Evolutionary conservation across 2,113 vertebrate species (phyloP).

Genomic region (Daphoenositta chrysoptera): DNA sequence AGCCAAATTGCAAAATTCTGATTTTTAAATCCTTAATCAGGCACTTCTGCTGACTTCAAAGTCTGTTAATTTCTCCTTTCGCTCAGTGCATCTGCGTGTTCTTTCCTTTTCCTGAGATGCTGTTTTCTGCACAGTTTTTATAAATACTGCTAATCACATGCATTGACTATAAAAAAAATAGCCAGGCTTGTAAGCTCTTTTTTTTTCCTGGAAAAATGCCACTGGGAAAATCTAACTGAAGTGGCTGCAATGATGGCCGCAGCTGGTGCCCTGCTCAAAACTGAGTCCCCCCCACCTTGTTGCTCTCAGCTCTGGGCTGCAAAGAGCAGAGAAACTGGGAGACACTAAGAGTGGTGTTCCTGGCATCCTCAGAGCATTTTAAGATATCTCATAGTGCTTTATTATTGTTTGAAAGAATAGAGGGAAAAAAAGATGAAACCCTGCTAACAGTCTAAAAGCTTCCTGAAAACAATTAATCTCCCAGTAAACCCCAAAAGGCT

Average conservation of each 20-base stretch:
- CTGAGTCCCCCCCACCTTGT: not conserved
- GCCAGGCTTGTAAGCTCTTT: not conserved
- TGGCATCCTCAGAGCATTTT: not conserved
- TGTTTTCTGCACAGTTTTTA: conserved; percentile 42
- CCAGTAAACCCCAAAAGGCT: not conserved
- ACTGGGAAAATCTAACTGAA: conserved; percentile 19
- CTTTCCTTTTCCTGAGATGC: conserved; percentile 51
- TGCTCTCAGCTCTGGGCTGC: not conserved
- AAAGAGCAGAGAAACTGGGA: not conserved
- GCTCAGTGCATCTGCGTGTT: conserved; percentile 34
- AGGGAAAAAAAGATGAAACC: not conserved
- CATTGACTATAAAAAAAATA: conserved; percentile 37
- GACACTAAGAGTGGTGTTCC: not conserved
- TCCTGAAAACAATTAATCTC: conserved; percentile 25
- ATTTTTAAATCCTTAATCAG: conserved; percentile 35
- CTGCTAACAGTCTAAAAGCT: not conserved
- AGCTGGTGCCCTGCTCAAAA: conserved; percentile 19
- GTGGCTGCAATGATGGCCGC: not conserved
- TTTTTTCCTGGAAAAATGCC: conserved; percentile 29
- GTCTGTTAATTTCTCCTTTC: conserved; percentile 46
- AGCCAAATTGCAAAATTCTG: not conserved
- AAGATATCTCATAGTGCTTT: not conserved
- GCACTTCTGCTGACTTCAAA: conserved; percentile 45
- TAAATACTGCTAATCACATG: conserved; percentile 58
- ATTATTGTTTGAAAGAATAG: not conserved